Base-by-base conservation (phyloP, 2,113 vertebrate genomes). In the Pimephales promelas region DNA sequence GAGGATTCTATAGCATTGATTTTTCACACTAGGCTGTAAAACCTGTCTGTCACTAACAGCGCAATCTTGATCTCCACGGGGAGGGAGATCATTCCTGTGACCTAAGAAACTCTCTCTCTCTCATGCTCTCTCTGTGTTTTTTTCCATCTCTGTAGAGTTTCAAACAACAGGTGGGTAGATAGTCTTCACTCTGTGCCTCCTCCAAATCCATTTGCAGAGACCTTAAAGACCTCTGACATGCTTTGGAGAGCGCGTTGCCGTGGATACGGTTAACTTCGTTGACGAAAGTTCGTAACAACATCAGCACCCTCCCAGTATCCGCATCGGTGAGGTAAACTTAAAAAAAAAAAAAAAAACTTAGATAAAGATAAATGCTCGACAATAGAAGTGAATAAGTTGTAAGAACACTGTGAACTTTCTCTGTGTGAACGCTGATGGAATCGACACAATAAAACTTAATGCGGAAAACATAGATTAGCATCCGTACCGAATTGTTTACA, bases 1-100 rank as follows among this genome's bases (percentile, higher is more conserved):
- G 85, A 74, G 77, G 18, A 85, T 88, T 79, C 88, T 85, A 34
- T 75, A 59, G 74, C 84, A 93, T 88, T 89, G 89, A 90, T 90
- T 92, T 92, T 88, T 74, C 87, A 88, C 84, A 83, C 68, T 82
- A 75, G 70, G 79, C 52, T 10, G 77, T 79, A 80, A 89, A 85
- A 85, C 57, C 49, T 82, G 66, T 70, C 82, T 75, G 83, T 85
- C 78, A 84, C 85, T 86, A 88, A 89, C 82, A 83, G 79, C 57
- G 81, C 82, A 78, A 88, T 88, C 85, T 83, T 70, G 81, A 74
- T 71, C 43, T 81, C 84, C 47, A 82, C 84, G 26, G 86, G 85
- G 56, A 87, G 68, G 72, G 49, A 79, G 81, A 34, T 62, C 54
- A 78, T 64, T 71, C 34, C 81, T n/a, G 36, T 86, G 84, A 88